Base-by-base conservation (phyloP, 30 jellyfish, hydroid and myxozoan species). In the Morbakka virulenta region DNA sequence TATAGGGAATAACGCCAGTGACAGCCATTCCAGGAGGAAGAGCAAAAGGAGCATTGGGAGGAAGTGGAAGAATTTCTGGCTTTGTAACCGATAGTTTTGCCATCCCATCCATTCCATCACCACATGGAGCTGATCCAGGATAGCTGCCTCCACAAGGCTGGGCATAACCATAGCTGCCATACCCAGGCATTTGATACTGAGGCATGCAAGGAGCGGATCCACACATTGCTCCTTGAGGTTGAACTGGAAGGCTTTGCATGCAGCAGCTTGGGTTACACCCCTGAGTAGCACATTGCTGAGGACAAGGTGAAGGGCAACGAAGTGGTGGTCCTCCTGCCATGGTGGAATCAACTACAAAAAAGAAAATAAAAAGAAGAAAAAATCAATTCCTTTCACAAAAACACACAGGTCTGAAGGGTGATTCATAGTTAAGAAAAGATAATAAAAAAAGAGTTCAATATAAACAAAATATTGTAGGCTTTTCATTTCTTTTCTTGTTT, bases 211-310 rank as follows among this genome's bases (percentile, higher is more conserved):
- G 57, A 25, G 71, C 35, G 9, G 71, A 6, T 21, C 36, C 27
- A 57, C 35, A 36, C 51, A 30, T 29, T 20, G 33, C 23, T 17
- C 87, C 87, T 66, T 80, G 94, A 12, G 89, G 89, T 64, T 88
- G 94, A 9, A 87, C 90, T 41, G 57, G 57, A 6, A 41, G 9
- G 57, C 57, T 41, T 17, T 41, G 57, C 57, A 41, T 41, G 17
- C 57, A 41, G 17, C 57, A 41, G 17, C 57, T 41, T 41, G 57
- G 57, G 17, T 41, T 41, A 17, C 57, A 41, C 17, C 57, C 57
- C 57, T 41, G 57, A 41, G 57, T 41, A 41, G 57, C 57, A 41
- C 57, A 41, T 41, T 41, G 57, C 17, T 41, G 57, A 41, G 57
- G 57, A 41, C 57, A 41, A 41, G 57, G 57, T 41, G 57, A 41